Base-by-base conservation (phyloP, 2,888 invertebrate genomes). In the Acanthosepion pharaonis region DNA sequence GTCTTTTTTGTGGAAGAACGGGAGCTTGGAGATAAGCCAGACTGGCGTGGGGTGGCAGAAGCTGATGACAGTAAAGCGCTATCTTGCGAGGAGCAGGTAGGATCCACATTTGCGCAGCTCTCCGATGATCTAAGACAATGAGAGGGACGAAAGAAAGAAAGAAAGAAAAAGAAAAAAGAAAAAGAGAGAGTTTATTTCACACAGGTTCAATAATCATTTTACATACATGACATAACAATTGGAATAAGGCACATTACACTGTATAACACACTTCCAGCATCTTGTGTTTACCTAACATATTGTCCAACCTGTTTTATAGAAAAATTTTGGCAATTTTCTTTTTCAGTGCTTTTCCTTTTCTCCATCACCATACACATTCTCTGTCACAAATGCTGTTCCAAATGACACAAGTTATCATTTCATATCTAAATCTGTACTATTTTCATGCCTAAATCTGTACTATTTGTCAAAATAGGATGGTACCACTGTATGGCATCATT, bases 91-190 rank as follows among this genome's bases (percentile, higher is more conserved):
- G 93, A 93, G 51, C 93, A 93, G 93, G 93, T 93, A 93, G 93
- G 93, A 51, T 93, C 93, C 93, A 93, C 93, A 93, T 93, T 93
- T 93, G 93, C 93, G 53, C 93, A 93, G 93, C 93, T 93, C 53
- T 93, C 93, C 93, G 93, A 93, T 93, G 93, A 93, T 93, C 93
- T 93, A 93, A 93, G 93, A 53, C 49, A 93, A 93, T 25, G 93
- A 93, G 93, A 93, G 93, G 93, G 93, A 51, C 93, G 93, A 93
- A 93, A 93, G 93, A 93, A 93, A 93, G 93, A 93, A 53, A 93
- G 93, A 78, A 93, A 93, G 49, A 53, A 93, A 53, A 93, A 28
- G 48, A 92, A 49, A 53, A 93, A 93, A 93, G 93, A 93, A 93
- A 93, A 53, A 93, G 93, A 93, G 93, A 93, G 53, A 93, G 93